phyloP scores from a whole-genome alignment of 2,797 vertebrate genomes.

The Phoxinus dragarum region DNA sequence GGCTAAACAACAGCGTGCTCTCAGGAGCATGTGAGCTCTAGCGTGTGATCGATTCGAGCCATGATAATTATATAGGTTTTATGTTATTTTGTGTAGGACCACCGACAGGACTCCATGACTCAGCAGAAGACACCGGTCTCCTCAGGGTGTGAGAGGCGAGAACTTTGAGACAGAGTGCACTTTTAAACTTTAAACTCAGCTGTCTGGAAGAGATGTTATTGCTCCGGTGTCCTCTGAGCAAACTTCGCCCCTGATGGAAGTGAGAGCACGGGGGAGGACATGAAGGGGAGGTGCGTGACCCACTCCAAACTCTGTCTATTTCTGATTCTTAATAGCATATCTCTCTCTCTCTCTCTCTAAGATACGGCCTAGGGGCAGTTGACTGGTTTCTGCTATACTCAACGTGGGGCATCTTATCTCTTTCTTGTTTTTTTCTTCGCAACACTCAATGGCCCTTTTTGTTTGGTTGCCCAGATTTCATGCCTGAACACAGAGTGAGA shows the following conservation, averaged over 20 bases:
- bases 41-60: constrained; percentile 22
- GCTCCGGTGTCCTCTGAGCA: constrained; percentile 28
- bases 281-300: constrained; percentile 7
- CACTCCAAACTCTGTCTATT: constrained; percentile 45
- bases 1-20: constrained; percentile 8
- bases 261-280: constrained; percentile 14
- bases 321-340: constrained; percentile 53
- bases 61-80: constrained; percentile 29
- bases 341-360: constrained; percentile 44
- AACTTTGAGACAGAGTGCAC: constrained; percentile 22
- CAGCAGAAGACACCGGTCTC: constrained; percentile 17
- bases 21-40: constrained; percentile 38
- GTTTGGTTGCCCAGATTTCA: constrained; percentile 76
- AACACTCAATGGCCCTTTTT: constrained; percentile 83
- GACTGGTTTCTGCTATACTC: constrained; percentile 64
- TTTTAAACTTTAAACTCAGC: constrained; percentile 47
- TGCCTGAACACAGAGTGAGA: constrained; percentile 72
- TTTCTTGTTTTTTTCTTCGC: constrained; percentile 55
- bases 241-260: constrained; percentile 22
- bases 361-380: constrained; percentile 51
- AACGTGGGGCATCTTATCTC: constrained; percentile 75
- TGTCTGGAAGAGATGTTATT: constrained; percentile 27
- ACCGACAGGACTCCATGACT: constrained; percentile 35
- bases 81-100: constrained; percentile 5
- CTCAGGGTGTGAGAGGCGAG: constrained; percentile 7